Conservation (phyloP, 1,140 invertebrate genomes). For the Ruditapes philippinarum region DNA sequence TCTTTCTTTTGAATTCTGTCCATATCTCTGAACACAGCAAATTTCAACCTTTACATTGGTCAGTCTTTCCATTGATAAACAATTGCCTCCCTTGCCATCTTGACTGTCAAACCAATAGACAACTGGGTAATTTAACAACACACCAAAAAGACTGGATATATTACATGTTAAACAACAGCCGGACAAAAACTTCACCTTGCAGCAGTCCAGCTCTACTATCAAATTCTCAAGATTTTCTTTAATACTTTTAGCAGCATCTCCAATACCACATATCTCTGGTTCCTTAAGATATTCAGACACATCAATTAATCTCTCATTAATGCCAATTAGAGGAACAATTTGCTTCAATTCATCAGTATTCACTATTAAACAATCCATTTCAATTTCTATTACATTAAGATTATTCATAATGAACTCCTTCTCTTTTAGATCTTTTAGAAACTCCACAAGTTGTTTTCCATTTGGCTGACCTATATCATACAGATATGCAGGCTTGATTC, state of each 20-base stretch:
- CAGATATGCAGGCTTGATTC: constrained; percentile 56
- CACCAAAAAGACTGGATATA: constrained; percentile 43
- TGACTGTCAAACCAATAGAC: constrained; percentile 44
- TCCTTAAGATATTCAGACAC: constrained; percentile 3
- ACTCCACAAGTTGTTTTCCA: neutral
- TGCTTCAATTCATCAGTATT: constrained; percentile 29
- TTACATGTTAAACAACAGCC: neutral
- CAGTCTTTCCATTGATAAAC: constrained; percentile 36
- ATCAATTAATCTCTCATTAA: constrained; percentile 11
- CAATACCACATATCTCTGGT: neutral
- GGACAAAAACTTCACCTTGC: constrained; percentile 2
- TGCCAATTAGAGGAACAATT: neutral
- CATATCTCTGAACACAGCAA: neutral
- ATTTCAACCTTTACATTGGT: neutral
- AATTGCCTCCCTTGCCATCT: constrained; percentile 21
- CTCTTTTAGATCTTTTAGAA: constrained; percentile 10
- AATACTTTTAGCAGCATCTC: neutral
- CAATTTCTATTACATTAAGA: constrained; percentile 43
- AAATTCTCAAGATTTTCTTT: neutral
- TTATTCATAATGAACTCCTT: constrained; percentile 1
- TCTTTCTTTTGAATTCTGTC: neutral
- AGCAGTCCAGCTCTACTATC: neutral
- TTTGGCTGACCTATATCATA: constrained; percentile 29
- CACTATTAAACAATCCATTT: constrained; percentile 31
- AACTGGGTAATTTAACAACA: constrained; percentile 45